Base-by-base conservation (phyloP, 2,797 vertebrate species). In the Paratrypauchen microcephalus region DNA sequence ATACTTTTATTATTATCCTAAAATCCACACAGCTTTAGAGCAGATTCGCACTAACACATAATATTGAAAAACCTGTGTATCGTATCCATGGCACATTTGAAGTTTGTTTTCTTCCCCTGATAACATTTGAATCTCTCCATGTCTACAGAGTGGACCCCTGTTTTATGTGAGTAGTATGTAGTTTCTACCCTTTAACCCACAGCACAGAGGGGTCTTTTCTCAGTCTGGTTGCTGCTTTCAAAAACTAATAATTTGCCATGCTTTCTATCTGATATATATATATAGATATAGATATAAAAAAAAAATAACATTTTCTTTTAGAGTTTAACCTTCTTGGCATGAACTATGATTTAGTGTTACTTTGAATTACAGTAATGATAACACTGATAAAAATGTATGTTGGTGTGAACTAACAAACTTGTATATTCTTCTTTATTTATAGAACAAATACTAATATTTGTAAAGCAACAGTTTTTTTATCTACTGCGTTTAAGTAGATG, bases 151-250 rank as follows among this genome's bases (percentile, higher is more conserved):
- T 88, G 93, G 94, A 94, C 75, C 91, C 92, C 91, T 95, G 83
- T 89, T 94, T 91, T 94, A 88, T 95, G 95, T 96, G 94, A 96
- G 94, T 94, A 95, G 94, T 91, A 87, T 87, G 90, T 88, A 81
- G 88, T 79, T 82, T 82, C 78, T 89, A 45, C 81, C 69, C 83
- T 70, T 83, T 72, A 72, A 72, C 74, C 75, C 80, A 75, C 79
- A 72, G 28, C 45, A 11, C 45, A 81, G 79, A 65, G 72, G 77
- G 82, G 66, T 70, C 76, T 83, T 70, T 73, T 72, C 74, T 76
- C 79, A 76, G 78, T 73, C 48, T 45, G 16, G 70, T 18, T 86
- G 69, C 65, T 65, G 26, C 18, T 23, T n/a, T 66, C 36, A 56
- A 66, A 36, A 21, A 66, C 65, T 67, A 66, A 52, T 36, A 12